Percentiles rank a stretch among this genome's conserved stretches.
Conservation (phyloP, 2,888 invertebrate genomes). For the Standfussiana lucernea region DNA sequence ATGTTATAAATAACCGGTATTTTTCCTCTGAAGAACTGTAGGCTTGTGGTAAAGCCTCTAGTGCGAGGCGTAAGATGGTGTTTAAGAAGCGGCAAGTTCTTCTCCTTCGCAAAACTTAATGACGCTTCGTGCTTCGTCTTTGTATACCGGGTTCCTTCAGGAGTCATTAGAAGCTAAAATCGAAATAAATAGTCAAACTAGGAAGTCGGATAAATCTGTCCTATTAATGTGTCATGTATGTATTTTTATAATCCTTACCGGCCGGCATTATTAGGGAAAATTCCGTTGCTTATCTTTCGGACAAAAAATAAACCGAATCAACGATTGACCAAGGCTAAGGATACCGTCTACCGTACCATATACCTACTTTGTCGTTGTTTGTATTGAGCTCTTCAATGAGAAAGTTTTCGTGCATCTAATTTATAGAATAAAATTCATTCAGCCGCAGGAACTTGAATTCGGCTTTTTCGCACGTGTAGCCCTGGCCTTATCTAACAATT, state of each 20-base stretch:
- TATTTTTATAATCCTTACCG: constrained; percentile 2
- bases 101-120: constrained; percentile 95
- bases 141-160: constrained; percentile 98
- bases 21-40: constrained; percentile 95
- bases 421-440: constrained; percentile 6
- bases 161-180: constrained; percentile 95
- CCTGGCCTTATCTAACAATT: constrained; percentile 24
- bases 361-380: not conserved
- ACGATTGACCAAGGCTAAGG: constrained; percentile 4
- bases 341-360: too few relatives aligned
- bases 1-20: constrained; percentile 96
- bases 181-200: constrained; percentile 16
- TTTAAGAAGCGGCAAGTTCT: constrained; percentile 95
- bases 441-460: not conserved
- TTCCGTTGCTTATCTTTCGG: constrained; percentile 16
- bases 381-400: not conserved
- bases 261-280: constrained; percentile 20
- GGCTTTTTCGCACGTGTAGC: constrained; percentile 5
- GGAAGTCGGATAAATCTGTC: not conserved
- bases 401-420: not conserved
- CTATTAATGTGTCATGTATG: not conserved
- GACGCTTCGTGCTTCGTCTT: constrained; percentile 96
- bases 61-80: constrained; percentile 98
- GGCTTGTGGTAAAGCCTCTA: constrained; percentile 97
- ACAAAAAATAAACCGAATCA: constrained; percentile 17